These are phyloP conservation scores for Chaetops frenatus DNA, from an alignment of 2,113 vertebrate species.

Conservation along the genomic window DNA sequence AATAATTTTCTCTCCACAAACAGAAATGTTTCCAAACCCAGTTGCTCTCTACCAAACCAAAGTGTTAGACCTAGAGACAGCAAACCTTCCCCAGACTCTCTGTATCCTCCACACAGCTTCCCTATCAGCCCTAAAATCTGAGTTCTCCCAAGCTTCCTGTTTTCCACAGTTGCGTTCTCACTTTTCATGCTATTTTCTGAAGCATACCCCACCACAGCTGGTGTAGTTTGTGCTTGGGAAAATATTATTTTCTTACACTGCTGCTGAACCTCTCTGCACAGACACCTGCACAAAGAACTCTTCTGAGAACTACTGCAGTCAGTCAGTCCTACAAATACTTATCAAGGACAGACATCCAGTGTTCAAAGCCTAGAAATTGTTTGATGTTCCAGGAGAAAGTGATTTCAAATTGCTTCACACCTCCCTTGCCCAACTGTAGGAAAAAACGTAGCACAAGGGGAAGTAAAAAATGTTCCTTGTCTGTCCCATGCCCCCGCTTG, in stretches of 20 bases:
- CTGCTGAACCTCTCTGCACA: background rate
- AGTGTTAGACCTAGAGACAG: background rate
- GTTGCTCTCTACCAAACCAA: background rate
- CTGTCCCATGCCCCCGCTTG: background rate
- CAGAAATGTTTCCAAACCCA: background rate
- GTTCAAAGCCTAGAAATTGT: background rate
- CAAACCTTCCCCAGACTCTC: background rate
- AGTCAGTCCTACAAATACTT: background rate
- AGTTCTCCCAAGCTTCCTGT: background rate
- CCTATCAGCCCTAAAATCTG: background rate
- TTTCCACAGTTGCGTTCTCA: background rate
- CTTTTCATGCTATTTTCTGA: slow-evolving; percentile 14
- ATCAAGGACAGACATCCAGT: background rate
- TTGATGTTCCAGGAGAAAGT: background rate
- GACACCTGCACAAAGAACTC: background rate
- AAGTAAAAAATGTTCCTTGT: background rate
- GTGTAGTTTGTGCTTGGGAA: background rate
- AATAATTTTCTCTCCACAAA: slow-evolving; percentile 7
- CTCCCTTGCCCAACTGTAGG: background rate
- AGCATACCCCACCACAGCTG: background rate
- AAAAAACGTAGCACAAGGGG: accelerated
- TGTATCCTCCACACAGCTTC: background rate
- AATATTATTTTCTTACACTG: background rate
- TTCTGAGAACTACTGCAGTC: background rate
- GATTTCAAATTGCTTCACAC: background rate